These are phyloP conservation scores for Sebastes nivosus DNA, from an alignment of 2,797 vertebrate genomes.

Conservation along the genomic window DNA sequence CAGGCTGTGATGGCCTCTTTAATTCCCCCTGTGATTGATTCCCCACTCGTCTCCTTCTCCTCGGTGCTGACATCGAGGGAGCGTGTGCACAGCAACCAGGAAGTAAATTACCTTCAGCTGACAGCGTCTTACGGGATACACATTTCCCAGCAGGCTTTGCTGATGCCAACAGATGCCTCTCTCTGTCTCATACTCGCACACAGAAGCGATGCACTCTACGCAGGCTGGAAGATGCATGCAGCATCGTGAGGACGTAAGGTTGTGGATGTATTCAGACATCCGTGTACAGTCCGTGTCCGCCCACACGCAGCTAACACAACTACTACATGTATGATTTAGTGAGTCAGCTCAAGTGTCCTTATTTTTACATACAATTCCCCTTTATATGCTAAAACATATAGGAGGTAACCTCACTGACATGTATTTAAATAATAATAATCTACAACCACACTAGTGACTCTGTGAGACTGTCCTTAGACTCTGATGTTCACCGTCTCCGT, in stretches of 20 bases:
- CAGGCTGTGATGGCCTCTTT: slow-evolving; percentile 36
- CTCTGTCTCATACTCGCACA: slow-evolving; percentile 10
- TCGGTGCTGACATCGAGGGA: slow-evolving; percentile 22
- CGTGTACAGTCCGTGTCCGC: background rate
- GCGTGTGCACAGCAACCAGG: slow-evolving; percentile 55
- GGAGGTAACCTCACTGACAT: background rate
- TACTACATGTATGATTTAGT: slow-evolving; percentile 21
- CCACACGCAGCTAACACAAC: background rate
- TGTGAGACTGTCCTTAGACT: background rate
- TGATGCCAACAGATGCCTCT: slow-evolving; percentile 31
- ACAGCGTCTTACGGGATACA: slow-evolving; percentile 44
- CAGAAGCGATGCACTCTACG: background rate
- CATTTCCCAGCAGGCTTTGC: slow-evolving; percentile 62
- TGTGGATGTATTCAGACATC: slow-evolving; percentile 19
- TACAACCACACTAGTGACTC: background rate
- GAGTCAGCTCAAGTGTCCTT: background rate
- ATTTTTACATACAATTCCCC: background rate
- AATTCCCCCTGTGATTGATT: slow-evolving; percentile 68
- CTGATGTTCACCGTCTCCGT: no score
- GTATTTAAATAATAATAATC: background rate
- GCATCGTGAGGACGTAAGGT: background rate
- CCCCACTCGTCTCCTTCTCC: slow-evolving; percentile 41
- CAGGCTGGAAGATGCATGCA: background rate
- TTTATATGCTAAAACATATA: background rate
- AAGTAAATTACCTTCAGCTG: slow-evolving; percentile 68